Conservation (phyloP, 2,797 vertebrate genomes). For the Dryobates pubescens region DNA sequence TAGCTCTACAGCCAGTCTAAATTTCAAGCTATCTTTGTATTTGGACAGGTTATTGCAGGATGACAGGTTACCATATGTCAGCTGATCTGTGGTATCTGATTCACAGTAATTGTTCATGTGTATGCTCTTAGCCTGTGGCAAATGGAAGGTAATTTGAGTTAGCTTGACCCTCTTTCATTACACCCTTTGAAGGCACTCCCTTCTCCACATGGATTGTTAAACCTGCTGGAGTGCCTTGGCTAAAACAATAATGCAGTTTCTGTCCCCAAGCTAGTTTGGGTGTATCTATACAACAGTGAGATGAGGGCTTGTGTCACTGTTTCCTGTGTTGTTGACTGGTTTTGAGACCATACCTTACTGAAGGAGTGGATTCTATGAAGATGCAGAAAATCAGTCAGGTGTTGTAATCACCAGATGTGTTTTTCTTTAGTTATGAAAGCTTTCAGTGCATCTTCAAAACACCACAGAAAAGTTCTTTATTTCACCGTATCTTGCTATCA, state of each 20-base stretch:
- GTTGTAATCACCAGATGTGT: not conserved
- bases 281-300: not conserved
- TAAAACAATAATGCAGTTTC: slow-evolving; percentile 6
- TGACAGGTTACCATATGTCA: slow-evolving; percentile 62
- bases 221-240: slow-evolving; percentile 18
- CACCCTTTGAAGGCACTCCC: slow-evolving; percentile 37
- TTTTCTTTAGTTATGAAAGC: not conserved
- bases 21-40: slow-evolving; percentile 46
- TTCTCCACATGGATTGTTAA: slow-evolving; percentile 23
- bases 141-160: slow-evolving; percentile 69
- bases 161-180: slow-evolving; percentile 61
- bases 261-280: slow-evolving; percentile 2
- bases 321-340: not conserved
- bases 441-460: not conserved
- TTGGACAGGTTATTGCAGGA: slow-evolving; percentile 40
- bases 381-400: not conserved
- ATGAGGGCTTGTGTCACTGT: not conserved
- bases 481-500: not conserved
- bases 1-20: not conserved
- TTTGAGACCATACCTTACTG: not conserved
- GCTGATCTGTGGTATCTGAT: slow-evolving; percentile 68
- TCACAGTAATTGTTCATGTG: slow-evolving; percentile 57
- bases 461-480: not conserved
- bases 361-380: not conserved
- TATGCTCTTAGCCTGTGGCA: slow-evolving; percentile 58